Conservation (phyloP, 2,888 invertebrate species). For the Ormyrus rosae region DNA sequence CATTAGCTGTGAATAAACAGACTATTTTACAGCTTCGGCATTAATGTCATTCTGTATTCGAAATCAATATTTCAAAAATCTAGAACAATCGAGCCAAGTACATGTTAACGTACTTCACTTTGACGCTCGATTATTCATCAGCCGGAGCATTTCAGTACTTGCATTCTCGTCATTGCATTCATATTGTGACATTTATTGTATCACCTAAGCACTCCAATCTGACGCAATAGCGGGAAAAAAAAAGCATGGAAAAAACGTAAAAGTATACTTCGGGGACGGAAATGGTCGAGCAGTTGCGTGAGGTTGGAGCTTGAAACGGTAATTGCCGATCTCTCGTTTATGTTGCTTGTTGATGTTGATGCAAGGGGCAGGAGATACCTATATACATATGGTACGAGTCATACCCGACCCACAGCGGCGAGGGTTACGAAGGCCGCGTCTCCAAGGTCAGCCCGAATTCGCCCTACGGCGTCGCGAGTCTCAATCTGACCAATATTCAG, state of each 20-base stretch:
- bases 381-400: constrained; percentile 99
- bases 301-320: constrained; percentile 10
- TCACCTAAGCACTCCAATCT: constrained; percentile 19
- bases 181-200: constrained; percentile 38
- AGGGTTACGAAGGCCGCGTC: constrained; percentile 94
- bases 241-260: background rate
- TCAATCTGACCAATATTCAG: constrained; percentile 95
- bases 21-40: too few relatives aligned
- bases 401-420: constrained; percentile 97
- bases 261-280: background rate
- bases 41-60: background rate
- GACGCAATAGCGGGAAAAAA: constrained; percentile 11
- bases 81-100: background rate
- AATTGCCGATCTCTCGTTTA: constrained; percentile 64
- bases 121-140: constrained; percentile 29
- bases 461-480: constrained; percentile 92
- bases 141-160: constrained; percentile 36
- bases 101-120: constrained; percentile 6
- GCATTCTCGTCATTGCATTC: constrained; percentile 52
- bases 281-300: constrained; percentile 14
- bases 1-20: too few relatives aligned
- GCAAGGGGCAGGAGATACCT: constrained; percentile 95
- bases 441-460: constrained; percentile 92
- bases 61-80: background rate
- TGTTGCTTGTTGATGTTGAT: constrained; percentile 72